Percentiles rank a stretch among this genome's conserved stretches.
Conservation (phyloP, 2,113 vertebrate species). For the Nicator chloris region DNA sequence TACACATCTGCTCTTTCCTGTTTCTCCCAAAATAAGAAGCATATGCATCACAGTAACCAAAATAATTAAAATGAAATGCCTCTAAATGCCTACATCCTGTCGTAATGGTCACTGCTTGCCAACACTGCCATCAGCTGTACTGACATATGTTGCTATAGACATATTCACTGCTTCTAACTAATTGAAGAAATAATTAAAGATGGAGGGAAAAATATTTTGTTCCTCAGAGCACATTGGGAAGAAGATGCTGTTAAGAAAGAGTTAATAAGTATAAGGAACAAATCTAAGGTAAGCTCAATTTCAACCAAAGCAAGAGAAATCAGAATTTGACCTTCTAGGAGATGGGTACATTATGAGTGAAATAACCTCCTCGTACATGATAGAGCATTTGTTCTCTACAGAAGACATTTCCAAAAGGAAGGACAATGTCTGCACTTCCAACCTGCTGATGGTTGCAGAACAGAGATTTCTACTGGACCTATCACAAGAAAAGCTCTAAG, state of each 20-base stretch:
- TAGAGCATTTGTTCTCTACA: background rate
- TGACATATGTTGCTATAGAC: no score
- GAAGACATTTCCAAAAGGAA: background rate
- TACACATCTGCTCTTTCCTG: background rate
- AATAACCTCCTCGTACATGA: background rate
- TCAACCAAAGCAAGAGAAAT: background rate
- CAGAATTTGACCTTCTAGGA: background rate
- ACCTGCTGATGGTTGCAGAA: background rate
- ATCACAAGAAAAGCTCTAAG: background rate
- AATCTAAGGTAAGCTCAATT: background rate
- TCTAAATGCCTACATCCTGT: background rate
- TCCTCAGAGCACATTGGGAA: background rate
- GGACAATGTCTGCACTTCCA: background rate
- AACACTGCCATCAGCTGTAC: background rate
- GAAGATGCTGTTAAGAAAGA: background rate
- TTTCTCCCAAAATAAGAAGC: background rate
- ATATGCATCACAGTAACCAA: background rate
- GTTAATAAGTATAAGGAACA: background rate
- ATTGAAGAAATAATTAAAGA: background rate
- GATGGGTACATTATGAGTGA: background rate
- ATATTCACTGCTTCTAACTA: background rate
- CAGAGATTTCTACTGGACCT: background rate
- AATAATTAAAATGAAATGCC: accelerated
- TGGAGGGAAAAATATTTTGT: background rate
- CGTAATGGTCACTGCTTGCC: background rate